phyloP scores from a whole-genome alignment of 1,140 invertebrate genomes.

The Mya arenaria region DNA sequence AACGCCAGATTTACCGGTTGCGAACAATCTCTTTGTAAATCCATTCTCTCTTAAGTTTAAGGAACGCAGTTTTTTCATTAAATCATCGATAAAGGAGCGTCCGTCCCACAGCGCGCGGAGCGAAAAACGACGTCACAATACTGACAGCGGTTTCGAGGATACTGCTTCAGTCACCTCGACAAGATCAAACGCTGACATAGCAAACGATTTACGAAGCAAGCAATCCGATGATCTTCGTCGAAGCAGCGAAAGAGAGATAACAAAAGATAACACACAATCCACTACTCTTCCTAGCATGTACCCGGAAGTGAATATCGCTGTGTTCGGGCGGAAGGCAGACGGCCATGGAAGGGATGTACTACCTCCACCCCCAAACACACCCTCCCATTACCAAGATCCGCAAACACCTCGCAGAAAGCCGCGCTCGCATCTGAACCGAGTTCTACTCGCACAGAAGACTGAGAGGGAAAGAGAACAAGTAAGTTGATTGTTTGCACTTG shows the following conservation, averaged over 20 bases:
- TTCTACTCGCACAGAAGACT: conserved; percentile 16
- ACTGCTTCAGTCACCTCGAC: not conserved
- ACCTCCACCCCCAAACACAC: conserved; percentile 12
- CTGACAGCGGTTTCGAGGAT: not conserved
- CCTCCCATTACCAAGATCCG: not conserved
- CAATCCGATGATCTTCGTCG: not conserved
- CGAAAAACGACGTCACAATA: not conserved
- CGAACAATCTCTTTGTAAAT: not conserved
- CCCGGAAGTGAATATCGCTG: conserved; percentile 29
- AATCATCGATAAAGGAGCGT: not conserved
- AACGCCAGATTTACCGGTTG: conserved; percentile 19
- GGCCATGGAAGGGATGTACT: not conserved
- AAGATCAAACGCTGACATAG: not conserved
- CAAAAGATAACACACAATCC: no score
- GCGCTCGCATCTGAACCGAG: not conserved
- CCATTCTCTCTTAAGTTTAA: conserved; percentile 23
- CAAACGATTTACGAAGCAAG: not conserved
- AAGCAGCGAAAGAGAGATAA: no score
- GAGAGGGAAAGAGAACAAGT: conserved; percentile 11
- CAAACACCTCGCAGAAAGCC: not conserved
- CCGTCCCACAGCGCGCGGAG: not conserved
- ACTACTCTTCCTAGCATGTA: no score
- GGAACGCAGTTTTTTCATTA: conserved; percentile 31
- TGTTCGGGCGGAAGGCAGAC: conserved; percentile 28
- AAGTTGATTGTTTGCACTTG: no score